phyloP scores from a whole-genome alignment of 2,888 invertebrate genomes.

The Abrostola tripartita region DNA sequence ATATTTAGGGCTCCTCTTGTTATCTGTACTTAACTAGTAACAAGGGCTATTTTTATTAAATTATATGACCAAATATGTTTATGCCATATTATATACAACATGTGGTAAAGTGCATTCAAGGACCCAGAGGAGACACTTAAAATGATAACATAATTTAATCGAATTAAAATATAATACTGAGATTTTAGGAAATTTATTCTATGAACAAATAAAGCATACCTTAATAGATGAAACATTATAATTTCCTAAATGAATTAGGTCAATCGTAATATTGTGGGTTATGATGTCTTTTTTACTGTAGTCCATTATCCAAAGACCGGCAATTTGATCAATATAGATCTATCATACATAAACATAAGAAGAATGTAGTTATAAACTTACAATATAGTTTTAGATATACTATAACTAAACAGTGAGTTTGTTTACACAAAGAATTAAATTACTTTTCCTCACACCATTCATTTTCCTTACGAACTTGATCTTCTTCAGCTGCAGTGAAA shows the following conservation, averaged over 20 bases:
- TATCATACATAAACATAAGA: slow-evolving; percentile 14
- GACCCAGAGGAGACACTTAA: neutral
- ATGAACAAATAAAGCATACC: slow-evolving; percentile 37
- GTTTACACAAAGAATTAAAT: slow-evolving; percentile 47
- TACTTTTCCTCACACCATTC: slow-evolving; percentile 98
- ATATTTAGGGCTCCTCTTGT: too few relatives aligned
- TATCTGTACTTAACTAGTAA: too few relatives aligned
- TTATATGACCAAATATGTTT: too few relatives aligned
- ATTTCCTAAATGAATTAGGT: too few relatives aligned
- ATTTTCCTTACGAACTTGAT: slow-evolving; percentile 98
- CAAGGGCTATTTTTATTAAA: too few relatives aligned
- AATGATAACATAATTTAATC: slow-evolving; percentile 7
- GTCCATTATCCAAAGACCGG: slow-evolving; percentile 19
- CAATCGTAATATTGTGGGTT: slow-evolving; percentile 12
- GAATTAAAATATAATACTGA: slow-evolving; percentile 25
- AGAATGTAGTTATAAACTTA: slow-evolving; percentile 40
- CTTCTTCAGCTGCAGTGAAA: slow-evolving; percentile 98
- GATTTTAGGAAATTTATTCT: slow-evolving; percentile 47
- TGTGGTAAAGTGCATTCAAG: neutral
- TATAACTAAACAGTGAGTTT: slow-evolving; percentile 48
- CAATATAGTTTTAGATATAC: slow-evolving; percentile 44
- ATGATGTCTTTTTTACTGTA: slow-evolving; percentile 7
- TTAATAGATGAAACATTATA: slow-evolving; percentile 5
- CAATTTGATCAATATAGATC: slow-evolving; percentile 9
- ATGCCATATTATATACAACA: neutral